A percentile compares a stretch with the other conserved stretches of the same genome.
These are phyloP conservation scores for Meteorus colon DNA, from an alignment of 2,888 invertebrate genomes.

Conservation along the genomic window DNA sequence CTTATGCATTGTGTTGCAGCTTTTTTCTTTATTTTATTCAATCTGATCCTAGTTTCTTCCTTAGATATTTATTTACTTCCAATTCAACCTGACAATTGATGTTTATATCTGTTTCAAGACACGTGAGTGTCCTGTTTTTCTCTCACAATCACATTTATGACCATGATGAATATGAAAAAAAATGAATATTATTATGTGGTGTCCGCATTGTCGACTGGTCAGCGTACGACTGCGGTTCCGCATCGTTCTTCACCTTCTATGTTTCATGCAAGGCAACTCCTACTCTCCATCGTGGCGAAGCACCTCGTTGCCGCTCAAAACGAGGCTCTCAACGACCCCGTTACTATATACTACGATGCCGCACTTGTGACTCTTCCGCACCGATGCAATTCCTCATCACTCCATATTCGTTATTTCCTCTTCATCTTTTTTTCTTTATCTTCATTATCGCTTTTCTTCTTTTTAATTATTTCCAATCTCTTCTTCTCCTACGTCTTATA, in stretches of 20 bases:
- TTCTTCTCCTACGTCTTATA: too few relatives aligned
- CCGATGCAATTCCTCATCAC: constrained; percentile 59
- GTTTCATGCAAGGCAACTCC: constrained; percentile 33
- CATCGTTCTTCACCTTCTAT: constrained; percentile 47
- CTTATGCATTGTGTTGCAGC: background rate
- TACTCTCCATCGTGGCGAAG: constrained; percentile 33
- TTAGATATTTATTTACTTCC: background rate
- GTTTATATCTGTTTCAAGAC: constrained; percentile 2
- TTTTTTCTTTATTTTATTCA: background rate
- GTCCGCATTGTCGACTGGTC: constrained; percentile 59
- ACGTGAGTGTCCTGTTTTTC: constrained; percentile 21
- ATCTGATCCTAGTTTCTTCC: background rate
- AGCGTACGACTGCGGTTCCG: constrained; percentile 63
- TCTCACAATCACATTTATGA: constrained; percentile 39
- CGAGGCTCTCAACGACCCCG: constrained; percentile 43
- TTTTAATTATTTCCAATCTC: background rate
- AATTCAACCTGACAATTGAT: constrained; percentile 17
- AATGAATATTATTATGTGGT: constrained; percentile 39
- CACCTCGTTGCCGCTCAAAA: constrained; percentile 41
- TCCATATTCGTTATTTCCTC: constrained; percentile 57
- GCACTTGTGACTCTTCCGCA: constrained; percentile 17
- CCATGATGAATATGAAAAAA: constrained; percentile 14
- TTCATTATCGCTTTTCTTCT: constrained; percentile 7
- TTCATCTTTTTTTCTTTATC: constrained; percentile 19
- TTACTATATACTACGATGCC: constrained; percentile 25